phyloP scores from a whole-genome alignment of 2,113 vertebrate genomes.

The Phaethon lepturus region DNA sequence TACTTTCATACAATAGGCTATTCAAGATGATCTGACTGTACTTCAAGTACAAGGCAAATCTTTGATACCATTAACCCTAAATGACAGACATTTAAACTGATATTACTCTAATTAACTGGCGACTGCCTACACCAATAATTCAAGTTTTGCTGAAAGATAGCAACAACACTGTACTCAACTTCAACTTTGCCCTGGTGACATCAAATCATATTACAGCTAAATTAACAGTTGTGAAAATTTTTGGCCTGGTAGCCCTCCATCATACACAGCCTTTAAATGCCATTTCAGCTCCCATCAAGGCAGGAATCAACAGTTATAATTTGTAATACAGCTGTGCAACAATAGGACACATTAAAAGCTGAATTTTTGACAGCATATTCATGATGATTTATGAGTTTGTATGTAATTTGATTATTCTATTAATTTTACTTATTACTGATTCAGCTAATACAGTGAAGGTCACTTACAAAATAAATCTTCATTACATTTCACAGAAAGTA shows the following conservation, averaged over 20 bases:
- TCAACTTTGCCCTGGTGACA: constrained; percentile 81
- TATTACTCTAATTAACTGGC: constrained; percentile 82
- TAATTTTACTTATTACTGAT: constrained; percentile 89
- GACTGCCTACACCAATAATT: constrained; percentile 74
- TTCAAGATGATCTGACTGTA: constrained; percentile 51
- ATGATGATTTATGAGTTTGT: constrained; percentile 89
- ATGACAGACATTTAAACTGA: constrained; percentile 80
- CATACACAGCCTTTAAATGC: constrained; percentile 78
- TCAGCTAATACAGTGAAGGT: constrained; percentile 87
- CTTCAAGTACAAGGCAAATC: constrained; percentile 62
- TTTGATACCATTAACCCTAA: constrained; percentile 81
- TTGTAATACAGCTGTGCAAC: constrained; percentile 84
- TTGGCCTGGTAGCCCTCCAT: constrained; percentile 64
- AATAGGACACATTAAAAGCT: constrained; percentile 84
- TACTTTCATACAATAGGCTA: constrained; percentile 57
- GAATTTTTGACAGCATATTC: constrained; percentile 81
- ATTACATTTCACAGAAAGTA: constrained; percentile 83
- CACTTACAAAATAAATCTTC: constrained; percentile 91
- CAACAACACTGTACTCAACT: constrained; percentile 66
- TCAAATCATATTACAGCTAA: constrained; percentile 80
- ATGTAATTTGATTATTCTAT: constrained; percentile 93
- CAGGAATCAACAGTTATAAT: constrained; percentile 77
- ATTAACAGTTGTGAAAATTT: constrained; percentile 85
- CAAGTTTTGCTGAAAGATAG: constrained; percentile 75
- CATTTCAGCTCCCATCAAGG: constrained; percentile 82